A percentile compares a stretch with the other conserved stretches of the same genome.
phyloP scores from a whole-genome alignment of 2,888 invertebrate genomes.

The Xestia rhomboidea region DNA sequence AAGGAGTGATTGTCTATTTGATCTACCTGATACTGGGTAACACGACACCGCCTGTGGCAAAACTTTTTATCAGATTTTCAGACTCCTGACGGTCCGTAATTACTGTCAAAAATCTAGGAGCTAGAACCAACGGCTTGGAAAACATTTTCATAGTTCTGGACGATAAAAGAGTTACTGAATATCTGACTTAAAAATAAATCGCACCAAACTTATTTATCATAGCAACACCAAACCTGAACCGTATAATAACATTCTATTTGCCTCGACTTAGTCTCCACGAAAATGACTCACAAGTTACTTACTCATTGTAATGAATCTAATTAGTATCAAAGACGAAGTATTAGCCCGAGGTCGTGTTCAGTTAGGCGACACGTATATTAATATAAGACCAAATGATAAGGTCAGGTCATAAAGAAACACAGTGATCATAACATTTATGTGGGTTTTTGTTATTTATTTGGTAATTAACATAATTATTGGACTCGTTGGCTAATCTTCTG shows the following conservation, averaged over 20 bases:
- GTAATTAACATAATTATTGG: background rate
- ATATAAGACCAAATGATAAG: background rate
- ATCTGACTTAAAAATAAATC: background rate
- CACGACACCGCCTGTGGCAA: background rate
- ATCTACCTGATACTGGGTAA: too few species aligned
- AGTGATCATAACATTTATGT: background rate
- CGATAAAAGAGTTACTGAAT: background rate
- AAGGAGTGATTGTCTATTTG: background rate
- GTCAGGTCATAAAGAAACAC: background rate
- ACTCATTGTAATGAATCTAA: slow-evolving; percentile 8
- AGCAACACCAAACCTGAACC: slow-evolving; percentile 3
- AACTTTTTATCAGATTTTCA: background rate
- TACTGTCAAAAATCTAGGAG: background rate
- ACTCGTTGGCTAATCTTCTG: background rate
- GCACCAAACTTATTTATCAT: background rate
- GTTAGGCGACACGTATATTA: background rate
- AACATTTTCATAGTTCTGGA: background rate
- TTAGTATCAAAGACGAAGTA: slow-evolving; percentile 19
- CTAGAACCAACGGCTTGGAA: background rate
- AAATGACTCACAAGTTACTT: background rate
- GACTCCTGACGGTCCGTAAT: background rate
- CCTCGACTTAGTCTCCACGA: background rate
- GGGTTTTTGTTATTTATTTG: background rate
- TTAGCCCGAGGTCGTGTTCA: background rate
- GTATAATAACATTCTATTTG: slow-evolving; percentile 12